A percentile compares a stretch with the other conserved stretches of the same genome.
Conservation (phyloP, 2,113 vertebrate species). For the Ochotona curzoniae region DNA sequence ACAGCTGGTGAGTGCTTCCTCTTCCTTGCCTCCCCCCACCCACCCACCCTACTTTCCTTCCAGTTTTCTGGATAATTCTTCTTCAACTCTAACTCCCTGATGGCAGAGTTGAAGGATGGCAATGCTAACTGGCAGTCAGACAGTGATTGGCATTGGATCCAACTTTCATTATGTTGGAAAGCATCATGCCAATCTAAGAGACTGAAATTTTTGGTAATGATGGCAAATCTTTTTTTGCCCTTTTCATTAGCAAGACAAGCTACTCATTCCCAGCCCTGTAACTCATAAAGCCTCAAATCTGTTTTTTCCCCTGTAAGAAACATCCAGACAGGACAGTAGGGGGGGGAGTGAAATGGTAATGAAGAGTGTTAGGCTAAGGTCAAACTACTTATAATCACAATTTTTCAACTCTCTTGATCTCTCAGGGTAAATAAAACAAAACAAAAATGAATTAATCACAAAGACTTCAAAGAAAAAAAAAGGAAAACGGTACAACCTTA, state of each 20-base stretch:
- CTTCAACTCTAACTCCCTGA: neutral
- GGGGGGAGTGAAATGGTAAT: neutral
- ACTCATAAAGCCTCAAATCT: neutral
- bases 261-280: neutral
- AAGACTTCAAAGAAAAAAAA: neutral
- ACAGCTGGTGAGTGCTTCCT: too few species aligned
- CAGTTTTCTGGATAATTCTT: neutral
- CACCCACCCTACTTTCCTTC: neutral
- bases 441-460: neutral
- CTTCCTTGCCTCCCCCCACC: neutral
- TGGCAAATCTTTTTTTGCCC: neutral
- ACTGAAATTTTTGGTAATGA: neutral
- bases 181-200: neutral
- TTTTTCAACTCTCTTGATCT: neutral
- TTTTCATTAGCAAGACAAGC: slow-evolving; percentile 12
- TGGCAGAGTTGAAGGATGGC: neutral
- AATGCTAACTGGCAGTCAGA: neutral
- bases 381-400: neutral
- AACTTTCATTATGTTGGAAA: slow-evolving; percentile 31
- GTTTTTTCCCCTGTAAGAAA: neutral
- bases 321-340: neutral
- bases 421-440: neutral
- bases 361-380: neutral
- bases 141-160: neutral
- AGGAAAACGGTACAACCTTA: neutral